Evolutionary conservation across 2,113 vertebrate genomes (phyloP).

Genomic region (Proterorhinus semilunaris): DNA sequence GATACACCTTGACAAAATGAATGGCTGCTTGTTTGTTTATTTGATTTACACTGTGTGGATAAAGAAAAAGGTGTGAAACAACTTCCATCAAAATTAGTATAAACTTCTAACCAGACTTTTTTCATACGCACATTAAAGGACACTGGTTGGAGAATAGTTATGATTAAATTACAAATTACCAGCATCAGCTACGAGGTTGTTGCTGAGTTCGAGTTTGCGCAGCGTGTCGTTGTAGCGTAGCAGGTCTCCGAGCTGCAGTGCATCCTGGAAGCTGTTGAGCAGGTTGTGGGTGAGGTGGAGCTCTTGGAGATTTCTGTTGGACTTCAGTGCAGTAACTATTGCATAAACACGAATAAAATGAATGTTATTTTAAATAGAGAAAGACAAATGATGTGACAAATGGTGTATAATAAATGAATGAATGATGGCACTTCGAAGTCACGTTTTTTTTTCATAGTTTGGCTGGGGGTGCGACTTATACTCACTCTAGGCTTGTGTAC

Average conservation of each 20-base stretch:
- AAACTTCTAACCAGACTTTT: background rate
- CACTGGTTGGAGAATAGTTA: no score
- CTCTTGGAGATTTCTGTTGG: slow-evolving; percentile 65
- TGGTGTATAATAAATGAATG: no score
- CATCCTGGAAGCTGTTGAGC: slow-evolving; percentile 77
- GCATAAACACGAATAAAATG: background rate
- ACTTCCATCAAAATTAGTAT: background rate
- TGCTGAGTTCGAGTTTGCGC: slow-evolving; percentile 68
- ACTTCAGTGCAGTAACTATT: slow-evolving; percentile 71
- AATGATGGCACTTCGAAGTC: no score
- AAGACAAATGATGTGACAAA: background rate
- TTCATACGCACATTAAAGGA: background rate
- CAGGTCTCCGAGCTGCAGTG: slow-evolving; percentile 76
- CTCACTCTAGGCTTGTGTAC: no score
- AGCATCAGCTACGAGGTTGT: slow-evolving; percentile 69
- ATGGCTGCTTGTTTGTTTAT: background rate
- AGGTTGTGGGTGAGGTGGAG: slow-evolving; percentile 73
- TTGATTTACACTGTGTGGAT: background rate
- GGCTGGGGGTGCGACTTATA: no score
- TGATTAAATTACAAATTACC: slow-evolving; percentile 51
- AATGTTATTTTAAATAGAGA: background rate
- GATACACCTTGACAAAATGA: background rate
- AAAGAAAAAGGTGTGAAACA: background rate
- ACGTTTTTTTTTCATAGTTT: no score
- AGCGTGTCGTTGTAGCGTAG: slow-evolving; percentile 72